Percentiles rank a stretch among this genome's conserved stretches.
phyloP scores from a whole-genome alignment of 1,140 invertebrate genomes.

The Zaprionus ornatus region DNA sequence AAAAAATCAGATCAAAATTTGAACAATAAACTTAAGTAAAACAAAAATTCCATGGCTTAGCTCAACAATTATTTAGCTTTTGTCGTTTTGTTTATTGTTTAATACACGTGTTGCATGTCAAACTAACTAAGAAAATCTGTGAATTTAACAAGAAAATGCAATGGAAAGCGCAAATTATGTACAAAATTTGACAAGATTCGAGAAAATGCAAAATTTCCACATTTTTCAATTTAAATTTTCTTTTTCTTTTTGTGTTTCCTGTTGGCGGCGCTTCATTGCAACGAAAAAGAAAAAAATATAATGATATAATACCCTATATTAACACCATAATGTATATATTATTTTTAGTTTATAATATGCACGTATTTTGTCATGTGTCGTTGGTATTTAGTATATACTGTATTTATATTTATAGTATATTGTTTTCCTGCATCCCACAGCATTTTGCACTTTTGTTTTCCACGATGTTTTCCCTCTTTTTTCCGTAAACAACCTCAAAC shows the following conservation, averaged over 20 bases:
- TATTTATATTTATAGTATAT: conserved; percentile 8
- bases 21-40: not conserved
- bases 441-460: conserved; percentile 24
- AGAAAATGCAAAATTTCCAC: conserved; percentile 66
- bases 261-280: conserved; percentile 68
- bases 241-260: conserved; percentile 43
- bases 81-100: conserved; percentile 31
- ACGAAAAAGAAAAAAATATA: conserved; percentile 36
- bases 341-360: conserved; percentile 10
- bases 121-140: conserved; percentile 38
- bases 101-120: conserved; percentile 50
- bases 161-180: conserved; percentile 33
- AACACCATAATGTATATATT: conserved; percentile 20
- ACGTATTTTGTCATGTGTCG: conserved; percentile 30
- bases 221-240: conserved; percentile 45
- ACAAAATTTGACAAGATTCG: conserved; percentile 4
- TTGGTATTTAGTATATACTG: conserved; percentile 14
- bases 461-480: conserved; percentile 2
- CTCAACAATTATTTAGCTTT: conserved; percentile 22
- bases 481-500: conserved; percentile 14
- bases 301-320: conserved; percentile 39
- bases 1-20: conserved; percentile 9
- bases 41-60: conserved; percentile 5
- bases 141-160: conserved; percentile 26
- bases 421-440: conserved; percentile 27